These are phyloP conservation scores for Oscheius onirici DNA, from an alignment of 2,888 invertebrate genomes.

Conservation along the genomic window DNA sequence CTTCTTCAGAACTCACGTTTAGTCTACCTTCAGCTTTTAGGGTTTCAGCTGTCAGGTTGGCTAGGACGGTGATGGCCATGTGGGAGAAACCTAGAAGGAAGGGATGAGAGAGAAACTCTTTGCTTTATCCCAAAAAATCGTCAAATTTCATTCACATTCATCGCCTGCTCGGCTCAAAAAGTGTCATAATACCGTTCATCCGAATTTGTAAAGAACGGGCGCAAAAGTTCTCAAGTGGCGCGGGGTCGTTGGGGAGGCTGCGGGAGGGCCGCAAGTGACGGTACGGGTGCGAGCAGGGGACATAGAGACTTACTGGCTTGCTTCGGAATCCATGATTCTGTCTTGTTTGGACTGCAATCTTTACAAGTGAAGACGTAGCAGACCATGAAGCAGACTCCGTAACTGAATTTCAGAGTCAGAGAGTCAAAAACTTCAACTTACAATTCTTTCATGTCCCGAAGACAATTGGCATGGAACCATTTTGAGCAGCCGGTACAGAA, in stretches of 20 bases:
- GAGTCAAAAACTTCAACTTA: constrained; percentile 33
- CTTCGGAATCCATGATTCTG: constrained; percentile 63
- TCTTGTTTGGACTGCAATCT: constrained; percentile 57
- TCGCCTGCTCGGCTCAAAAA: too few relatives aligned
- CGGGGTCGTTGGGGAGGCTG: too few relatives aligned
- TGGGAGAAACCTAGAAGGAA: constrained; percentile 63
- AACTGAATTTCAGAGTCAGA: constrained; percentile 49
- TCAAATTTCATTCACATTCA: too few relatives aligned
- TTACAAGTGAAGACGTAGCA: constrained; percentile 69
- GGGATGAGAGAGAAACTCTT: too few relatives aligned
- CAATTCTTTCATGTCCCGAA: constrained; percentile 66
- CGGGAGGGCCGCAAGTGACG: too few relatives aligned
- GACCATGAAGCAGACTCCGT: constrained; percentile 70
- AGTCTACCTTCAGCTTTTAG: constrained; percentile 40
- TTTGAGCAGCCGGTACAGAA: constrained; percentile 63
- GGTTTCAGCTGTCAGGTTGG: constrained; percentile 62
- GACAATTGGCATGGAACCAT: constrained; percentile 69
- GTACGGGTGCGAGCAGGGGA: too few relatives aligned
- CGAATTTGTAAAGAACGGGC: too few relatives aligned
- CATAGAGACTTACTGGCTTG: constrained; percentile 59
- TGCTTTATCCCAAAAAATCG: too few relatives aligned
- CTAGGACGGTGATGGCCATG: constrained; percentile 70
- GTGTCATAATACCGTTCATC: too few relatives aligned
- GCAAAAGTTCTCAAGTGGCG: too few relatives aligned
- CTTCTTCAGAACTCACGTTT: constrained; percentile 25